Evolutionary conservation across 2,797 vertebrate species (phyloP), one percentile per base, ranked within the genome.

Genomic region (Tinamus major): DNA sequence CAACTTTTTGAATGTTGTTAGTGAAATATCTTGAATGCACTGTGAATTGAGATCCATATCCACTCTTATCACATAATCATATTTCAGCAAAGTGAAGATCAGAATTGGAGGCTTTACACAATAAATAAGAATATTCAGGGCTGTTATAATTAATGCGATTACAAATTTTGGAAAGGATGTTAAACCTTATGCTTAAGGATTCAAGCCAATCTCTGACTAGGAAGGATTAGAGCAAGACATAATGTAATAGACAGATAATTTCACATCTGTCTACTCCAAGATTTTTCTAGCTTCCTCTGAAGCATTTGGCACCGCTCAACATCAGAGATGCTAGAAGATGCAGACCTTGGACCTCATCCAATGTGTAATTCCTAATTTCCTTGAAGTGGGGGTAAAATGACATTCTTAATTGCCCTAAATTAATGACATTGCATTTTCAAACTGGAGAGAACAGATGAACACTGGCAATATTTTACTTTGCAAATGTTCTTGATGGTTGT

Each of bases 61-160:
- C 23, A 44, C 9, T 85, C 21, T 31, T 79, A 20, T 3, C 7
- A 3, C 16, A 17, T 42, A 78, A 82, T 71, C 23, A 9, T 85
- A 56, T 75, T 89, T 89, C 42, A 72, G n/a, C 82, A 63, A 92
- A 75, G 56, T 29, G 23, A 63, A 58, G 78, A 80, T 41, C 39
- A 80, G 37, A 64, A 58, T 37, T 51, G 49, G 68, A 85, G 21
- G 35, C 69, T 92, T 85, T 68, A 12, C 56, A 14, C 31, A 23
- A n/a, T 69, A 89, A 93, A 83, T 59, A 69, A 75, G 87, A 94
- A 55, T 35, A 58, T 90, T 61, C n/a, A 75, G 20, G 48, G 29
- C 58, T 82, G n/a, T 74, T 93, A 39, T 3, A 86, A 59, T 70
- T 89, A 55, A 74, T 64, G 23, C 0, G 2, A 85, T 83, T 80